Percentiles rank a stretch among this genome's conserved stretches.
These are phyloP conservation scores for Bombus confusus DNA, from an alignment of 1,140 invertebrate species.

Conservation along the genomic window DNA sequence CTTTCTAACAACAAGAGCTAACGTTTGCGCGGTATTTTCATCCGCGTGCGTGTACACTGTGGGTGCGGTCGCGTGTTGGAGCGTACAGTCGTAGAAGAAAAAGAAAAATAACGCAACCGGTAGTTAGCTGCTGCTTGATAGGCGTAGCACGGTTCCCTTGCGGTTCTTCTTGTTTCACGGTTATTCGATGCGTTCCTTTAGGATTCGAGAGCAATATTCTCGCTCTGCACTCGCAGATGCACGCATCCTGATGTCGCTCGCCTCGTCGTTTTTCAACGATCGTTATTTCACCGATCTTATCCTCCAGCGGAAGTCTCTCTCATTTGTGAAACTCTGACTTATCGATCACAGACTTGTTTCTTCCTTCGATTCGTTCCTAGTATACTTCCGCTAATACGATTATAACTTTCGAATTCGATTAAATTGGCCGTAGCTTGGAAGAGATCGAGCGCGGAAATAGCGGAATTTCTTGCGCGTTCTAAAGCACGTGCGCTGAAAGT, in stretches of 20 bases:
- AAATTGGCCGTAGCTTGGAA: too few relatives aligned
- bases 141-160: conserved; percentile 64
- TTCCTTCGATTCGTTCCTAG: background rate
- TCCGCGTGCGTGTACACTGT: conserved; percentile 48
- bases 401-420: background rate
- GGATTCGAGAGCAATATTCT: conserved; percentile 23
- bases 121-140: conserved; percentile 61
- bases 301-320: background rate
- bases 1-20: conserved; percentile 11
- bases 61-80: conserved; percentile 73
- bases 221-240: background rate
- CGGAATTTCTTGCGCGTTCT: background rate
- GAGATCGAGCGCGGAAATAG: background rate
- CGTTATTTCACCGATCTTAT: background rate
- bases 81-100: conserved; percentile 55
- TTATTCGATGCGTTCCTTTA: conserved; percentile 57
- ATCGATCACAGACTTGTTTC: background rate
- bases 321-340: too few relatives aligned
- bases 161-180: conserved; percentile 69
- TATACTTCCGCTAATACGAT: background rate
- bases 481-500: background rate
- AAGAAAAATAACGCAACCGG: conserved; percentile 57
- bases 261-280: conserved; percentile 21
- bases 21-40: conserved; percentile 46
- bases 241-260: background rate